Percentiles rank a stretch among this genome's conserved stretches.
phyloP scores from a whole-genome alignment of 1,140 invertebrate genomes.

The Cherax quadricarinatus region DNA sequence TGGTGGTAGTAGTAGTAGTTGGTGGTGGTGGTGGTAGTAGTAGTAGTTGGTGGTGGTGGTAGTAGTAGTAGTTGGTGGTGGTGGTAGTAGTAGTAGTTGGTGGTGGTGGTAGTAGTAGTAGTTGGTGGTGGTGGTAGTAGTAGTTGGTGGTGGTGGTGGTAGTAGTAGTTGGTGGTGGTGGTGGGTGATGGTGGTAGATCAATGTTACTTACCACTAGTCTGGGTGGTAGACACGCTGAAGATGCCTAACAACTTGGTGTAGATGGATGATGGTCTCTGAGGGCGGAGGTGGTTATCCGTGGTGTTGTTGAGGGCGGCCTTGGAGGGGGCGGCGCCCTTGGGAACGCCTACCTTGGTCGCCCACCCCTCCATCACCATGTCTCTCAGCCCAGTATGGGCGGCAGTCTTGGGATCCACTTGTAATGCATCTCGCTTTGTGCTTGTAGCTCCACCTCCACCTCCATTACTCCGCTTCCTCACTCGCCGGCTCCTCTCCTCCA shows the following conservation, averaged over 20 bases:
- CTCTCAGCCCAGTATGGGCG: neutral
- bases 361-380: conserved; percentile 27
- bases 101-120: neutral
- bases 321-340: neutral
- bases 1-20: no score
- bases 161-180: no score
- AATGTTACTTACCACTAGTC: conserved; percentile 2
- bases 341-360: neutral
- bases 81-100: no score
- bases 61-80: no score
- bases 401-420: neutral
- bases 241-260: neutral
- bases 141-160: neutral
- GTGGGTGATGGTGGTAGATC: neutral
- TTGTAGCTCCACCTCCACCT: neutral
- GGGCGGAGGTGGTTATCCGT: neutral
- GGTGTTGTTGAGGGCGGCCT: neutral
- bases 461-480: neutral
- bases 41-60: no score
- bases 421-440: neutral
- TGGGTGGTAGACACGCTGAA: neutral
- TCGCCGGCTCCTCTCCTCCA: neutral
- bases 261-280: conserved; percentile 18
- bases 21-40: no score
- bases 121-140: neutral